Percentiles rank a stretch among this genome's conserved stretches.
phyloP scores from a whole-genome alignment of 2,113 vertebrate species.

The Sylvietta virens region DNA sequence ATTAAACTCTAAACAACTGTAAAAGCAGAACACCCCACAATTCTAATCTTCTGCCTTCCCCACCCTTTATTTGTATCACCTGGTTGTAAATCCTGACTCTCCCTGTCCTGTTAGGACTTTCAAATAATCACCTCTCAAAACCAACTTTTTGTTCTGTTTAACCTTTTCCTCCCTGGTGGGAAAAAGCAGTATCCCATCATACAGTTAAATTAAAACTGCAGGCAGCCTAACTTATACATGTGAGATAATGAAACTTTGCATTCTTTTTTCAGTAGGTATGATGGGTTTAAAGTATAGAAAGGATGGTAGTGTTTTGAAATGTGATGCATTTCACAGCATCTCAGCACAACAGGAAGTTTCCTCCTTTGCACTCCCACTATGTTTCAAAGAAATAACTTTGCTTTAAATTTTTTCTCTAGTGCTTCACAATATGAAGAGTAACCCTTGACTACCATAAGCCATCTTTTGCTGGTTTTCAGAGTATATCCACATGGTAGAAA shows the following conservation, averaged over 20 bases:
- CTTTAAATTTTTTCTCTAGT: not conserved
- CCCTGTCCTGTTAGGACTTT: not conserved
- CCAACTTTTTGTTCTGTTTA: not conserved
- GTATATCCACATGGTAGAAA: not conserved
- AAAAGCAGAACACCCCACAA: not conserved
- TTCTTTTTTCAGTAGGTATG: not conserved
- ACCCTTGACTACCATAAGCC: not conserved
- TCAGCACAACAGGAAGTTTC: not conserved
- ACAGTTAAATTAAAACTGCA: not conserved
- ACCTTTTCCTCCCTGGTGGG: not conserved
- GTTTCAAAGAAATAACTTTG: not conserved
- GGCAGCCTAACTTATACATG: not conserved
- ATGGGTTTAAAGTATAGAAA: not conserved
- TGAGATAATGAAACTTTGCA: not conserved
- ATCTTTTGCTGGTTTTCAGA: not conserved
- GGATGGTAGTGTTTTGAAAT: not conserved
- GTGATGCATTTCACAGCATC: not conserved
- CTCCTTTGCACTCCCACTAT: not conserved
- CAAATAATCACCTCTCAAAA: not conserved
- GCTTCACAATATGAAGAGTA: not conserved
- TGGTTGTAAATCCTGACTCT: not conserved
- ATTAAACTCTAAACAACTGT: not conserved
- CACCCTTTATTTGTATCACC: not conserved
- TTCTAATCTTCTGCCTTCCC: not conserved
- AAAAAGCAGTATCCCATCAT: not conserved